These are phyloP conservation scores for Aurelia sp. DNA, from an alignment of 30 jellyfish, hydroid and myxozoan genomes.

Conservation along the genomic window DNA sequence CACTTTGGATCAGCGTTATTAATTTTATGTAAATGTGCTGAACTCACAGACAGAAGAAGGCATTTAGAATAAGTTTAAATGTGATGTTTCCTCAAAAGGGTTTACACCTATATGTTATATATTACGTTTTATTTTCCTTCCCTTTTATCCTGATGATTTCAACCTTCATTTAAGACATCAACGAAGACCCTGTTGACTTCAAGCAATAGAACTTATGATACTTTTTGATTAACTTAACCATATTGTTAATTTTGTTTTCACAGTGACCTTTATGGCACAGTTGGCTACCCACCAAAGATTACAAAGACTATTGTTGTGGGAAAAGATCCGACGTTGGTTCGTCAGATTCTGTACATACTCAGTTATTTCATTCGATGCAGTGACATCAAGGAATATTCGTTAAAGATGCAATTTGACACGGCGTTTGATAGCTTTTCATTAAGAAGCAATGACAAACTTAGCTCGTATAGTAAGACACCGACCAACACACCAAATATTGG, in stretches of 20 bases:
- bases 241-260: conserved; percentile 9
- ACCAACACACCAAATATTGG: conserved; percentile 55
- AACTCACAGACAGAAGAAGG: no score
- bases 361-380: conserved; percentile 94
- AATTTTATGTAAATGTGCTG: no score
- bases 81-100: no score
- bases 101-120: no score
- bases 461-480: conserved; percentile 71
- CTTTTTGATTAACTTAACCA: background rate
- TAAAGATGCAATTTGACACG: conserved; percentile 29
- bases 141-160: no score
- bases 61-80: no score
- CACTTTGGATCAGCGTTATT: no score
- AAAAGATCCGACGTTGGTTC: conserved; percentile 78
- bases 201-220: no score
- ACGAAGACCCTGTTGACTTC: no score
- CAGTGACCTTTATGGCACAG: conserved; percentile 94
- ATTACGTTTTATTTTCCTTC: no score
- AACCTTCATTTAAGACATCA: no score
- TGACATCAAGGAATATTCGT: conserved; percentile 76
- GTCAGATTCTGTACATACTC: conserved; percentile 72
- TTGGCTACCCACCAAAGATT: conserved; percentile 81
- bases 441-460: conserved; percentile 42
- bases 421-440: conserved; percentile 31
- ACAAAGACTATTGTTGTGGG: conserved; percentile 91